Percentiles rank a stretch among this genome's conserved stretches.
phyloP scores from a whole-genome alignment of 2,113 vertebrate species.

The Struthio camelus region DNA sequence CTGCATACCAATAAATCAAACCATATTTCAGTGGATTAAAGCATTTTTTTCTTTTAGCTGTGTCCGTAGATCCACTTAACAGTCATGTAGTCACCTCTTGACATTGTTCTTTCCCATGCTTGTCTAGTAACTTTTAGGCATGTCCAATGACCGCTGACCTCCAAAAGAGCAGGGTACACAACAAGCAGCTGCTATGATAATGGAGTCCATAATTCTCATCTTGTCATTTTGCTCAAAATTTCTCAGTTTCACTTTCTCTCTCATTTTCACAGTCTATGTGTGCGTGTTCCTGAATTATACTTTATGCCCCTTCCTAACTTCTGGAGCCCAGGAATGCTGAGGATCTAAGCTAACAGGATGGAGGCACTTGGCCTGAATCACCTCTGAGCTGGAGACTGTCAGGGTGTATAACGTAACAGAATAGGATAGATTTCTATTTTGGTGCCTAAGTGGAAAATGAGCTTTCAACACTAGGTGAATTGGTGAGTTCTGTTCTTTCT shows the following conservation, averaged over 20 bases:
- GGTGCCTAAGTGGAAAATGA: not conserved
- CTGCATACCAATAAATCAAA: slow-evolving; percentile 63
- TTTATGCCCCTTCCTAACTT: no score
- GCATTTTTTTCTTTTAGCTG: not conserved
- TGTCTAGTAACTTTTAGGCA: not conserved
- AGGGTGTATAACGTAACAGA: not conserved
- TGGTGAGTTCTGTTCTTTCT: not conserved
- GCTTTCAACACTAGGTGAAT: not conserved
- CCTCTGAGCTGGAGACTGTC: not conserved
- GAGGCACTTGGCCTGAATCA: not conserved
- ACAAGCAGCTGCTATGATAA: not conserved
- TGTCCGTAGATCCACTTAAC: not conserved
- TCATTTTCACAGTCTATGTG: not conserved
- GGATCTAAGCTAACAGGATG: not conserved
- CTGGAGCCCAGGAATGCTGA: not conserved
- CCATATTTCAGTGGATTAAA: slow-evolving; percentile 57
- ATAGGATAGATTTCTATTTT: not conserved
- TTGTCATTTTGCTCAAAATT: not conserved
- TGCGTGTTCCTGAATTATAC: not conserved
- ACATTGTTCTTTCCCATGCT: not conserved
- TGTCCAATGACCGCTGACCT: not conserved
- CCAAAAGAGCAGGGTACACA: not conserved
- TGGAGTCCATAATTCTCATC: not conserved
- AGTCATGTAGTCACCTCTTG: not conserved
- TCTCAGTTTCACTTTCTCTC: not conserved